A percentile compares a stretch with the other conserved stretches of the same genome.
Evolutionary conservation across 2,113 vertebrate species (phyloP).

Genomic region (Isichthys henryi): DNA sequence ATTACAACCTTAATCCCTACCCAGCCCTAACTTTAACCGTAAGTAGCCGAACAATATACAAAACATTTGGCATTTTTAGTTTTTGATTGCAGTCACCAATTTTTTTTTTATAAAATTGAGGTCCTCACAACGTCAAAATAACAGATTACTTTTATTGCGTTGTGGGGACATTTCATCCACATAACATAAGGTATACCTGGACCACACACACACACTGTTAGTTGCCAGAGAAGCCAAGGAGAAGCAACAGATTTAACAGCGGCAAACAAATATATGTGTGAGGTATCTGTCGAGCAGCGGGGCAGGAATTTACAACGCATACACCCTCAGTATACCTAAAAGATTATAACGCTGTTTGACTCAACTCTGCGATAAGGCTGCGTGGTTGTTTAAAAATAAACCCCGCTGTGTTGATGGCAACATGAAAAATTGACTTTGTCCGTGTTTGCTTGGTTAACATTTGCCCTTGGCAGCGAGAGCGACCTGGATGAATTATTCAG

Average conservation of each 20-base stretch:
- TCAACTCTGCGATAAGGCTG: neutral
- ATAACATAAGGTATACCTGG: neutral
- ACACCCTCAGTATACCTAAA: neutral
- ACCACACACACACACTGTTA: neutral
- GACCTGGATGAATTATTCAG: conserved; percentile 1
- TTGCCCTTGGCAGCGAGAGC: conserved; percentile 3
- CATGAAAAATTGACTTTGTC: neutral
- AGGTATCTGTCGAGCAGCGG: neutral
- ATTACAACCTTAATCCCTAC: no score
- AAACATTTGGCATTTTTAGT: no score
- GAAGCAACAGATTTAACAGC: neutral
- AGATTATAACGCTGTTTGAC: neutral
- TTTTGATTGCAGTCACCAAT: no score
- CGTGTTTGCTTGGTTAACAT: neutral
- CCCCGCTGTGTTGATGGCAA: neutral
- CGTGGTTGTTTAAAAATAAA: neutral
- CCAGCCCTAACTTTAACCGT: no score
- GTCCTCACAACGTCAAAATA: no score
- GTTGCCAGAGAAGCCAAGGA: neutral
- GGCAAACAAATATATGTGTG: neutral
- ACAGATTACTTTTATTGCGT: no score
- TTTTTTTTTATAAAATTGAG: no score
- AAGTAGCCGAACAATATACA: no score
- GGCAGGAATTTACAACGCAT: neutral
- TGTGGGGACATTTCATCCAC: no score